A percentile compares a stretch with the other conserved stretches of the same genome.
Conservation (phyloP, 2,888 invertebrate genomes). For the Matsumyia berberina region DNA sequence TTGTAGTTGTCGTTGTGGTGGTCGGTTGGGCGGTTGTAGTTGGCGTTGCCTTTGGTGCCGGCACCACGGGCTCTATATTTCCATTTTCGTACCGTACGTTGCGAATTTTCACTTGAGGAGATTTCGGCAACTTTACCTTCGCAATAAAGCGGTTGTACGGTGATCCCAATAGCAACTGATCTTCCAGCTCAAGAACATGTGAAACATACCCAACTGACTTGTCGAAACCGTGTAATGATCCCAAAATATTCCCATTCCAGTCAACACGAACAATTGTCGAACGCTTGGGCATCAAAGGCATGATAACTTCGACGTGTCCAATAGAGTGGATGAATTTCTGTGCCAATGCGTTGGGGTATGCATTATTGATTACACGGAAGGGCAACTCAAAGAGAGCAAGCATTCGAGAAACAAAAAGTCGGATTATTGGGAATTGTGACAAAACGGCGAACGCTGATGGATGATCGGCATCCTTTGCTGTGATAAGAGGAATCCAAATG, state of each 20-base stretch:
- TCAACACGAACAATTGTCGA: constrained; percentile 88
- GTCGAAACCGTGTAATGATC: constrained; percentile 88
- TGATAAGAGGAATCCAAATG: constrained; percentile 87
- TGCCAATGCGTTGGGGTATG: constrained; percentile 88
- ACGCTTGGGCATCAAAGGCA: constrained; percentile 83
- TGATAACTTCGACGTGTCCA: constrained; percentile 86
- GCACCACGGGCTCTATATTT: constrained; percentile 79
- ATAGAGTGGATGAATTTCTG: constrained; percentile 88
- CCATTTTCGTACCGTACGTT: constrained; percentile 82
- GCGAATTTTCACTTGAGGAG: constrained; percentile 80
- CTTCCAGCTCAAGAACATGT: constrained; percentile 88
- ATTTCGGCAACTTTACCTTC: constrained; percentile 86
- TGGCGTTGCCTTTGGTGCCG: constrained; percentile 71
- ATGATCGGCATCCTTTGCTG: constrained; percentile 86
- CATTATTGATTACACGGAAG: constrained; percentile 87
- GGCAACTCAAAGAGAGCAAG: constrained; percentile 87
- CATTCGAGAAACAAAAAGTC: constrained; percentile 88
- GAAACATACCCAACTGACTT: constrained; percentile 86
- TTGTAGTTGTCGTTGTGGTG: constrained; percentile 74
- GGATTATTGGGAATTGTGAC: constrained; percentile 87
- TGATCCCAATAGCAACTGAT: constrained; percentile 88
- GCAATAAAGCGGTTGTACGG: constrained; percentile 89
- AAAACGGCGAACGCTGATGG: constrained; percentile 86
- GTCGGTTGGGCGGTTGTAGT: constrained; percentile 79
- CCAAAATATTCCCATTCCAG: constrained; percentile 89